These are phyloP conservation scores for Hyposoter didymator DNA, from an alignment of 2,888 invertebrate genomes.

Conservation along the genomic window DNA sequence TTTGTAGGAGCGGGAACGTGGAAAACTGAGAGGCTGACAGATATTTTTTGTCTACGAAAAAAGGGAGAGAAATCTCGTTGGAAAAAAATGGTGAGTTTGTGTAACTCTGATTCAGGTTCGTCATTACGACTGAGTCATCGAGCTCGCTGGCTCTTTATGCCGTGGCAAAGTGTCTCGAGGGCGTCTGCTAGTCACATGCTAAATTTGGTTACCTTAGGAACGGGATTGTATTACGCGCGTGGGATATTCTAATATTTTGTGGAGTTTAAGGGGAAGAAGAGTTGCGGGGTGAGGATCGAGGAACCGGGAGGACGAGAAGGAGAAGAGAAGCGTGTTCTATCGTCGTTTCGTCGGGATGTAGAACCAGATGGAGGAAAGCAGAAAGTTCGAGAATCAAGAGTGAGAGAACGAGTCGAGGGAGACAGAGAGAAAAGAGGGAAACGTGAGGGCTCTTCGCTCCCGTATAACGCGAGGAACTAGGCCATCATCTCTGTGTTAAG, in stretches of 20 bases:
- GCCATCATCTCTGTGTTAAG: constrained; percentile 61
- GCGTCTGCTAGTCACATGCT: constrained; percentile 82
- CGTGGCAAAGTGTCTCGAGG: constrained; percentile 78
- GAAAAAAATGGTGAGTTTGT: constrained; percentile 19
- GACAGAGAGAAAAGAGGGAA: constrained; percentile 34
- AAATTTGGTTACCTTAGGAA: constrained; percentile 82
- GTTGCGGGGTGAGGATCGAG: constrained; percentile 17
- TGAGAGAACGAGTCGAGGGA: not conserved
- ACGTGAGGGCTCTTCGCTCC: constrained; percentile 25
- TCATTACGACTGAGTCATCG: constrained; percentile 67
- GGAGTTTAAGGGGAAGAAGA: constrained; percentile 41
- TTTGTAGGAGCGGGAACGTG: not conserved
- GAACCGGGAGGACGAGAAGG: constrained; percentile 15
- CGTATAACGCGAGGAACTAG: constrained; percentile 50
- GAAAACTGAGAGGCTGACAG: no score
- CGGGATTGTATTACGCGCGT: constrained; percentile 83
- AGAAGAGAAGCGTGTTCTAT: constrained; percentile 8
- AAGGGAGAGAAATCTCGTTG: not conserved
- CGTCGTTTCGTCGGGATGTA: constrained; percentile 20
- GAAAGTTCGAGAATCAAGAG: not conserved
- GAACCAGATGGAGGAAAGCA: constrained; percentile 3
- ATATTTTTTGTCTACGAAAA: not conserved
- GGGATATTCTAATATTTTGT: constrained; percentile 77
- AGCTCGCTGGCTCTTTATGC: constrained; percentile 63
- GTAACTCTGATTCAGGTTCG: constrained; percentile 47